Base-by-base conservation (phyloP, 2,797 vertebrate genomes). In the Spinibarbus caldwelli region DNA sequence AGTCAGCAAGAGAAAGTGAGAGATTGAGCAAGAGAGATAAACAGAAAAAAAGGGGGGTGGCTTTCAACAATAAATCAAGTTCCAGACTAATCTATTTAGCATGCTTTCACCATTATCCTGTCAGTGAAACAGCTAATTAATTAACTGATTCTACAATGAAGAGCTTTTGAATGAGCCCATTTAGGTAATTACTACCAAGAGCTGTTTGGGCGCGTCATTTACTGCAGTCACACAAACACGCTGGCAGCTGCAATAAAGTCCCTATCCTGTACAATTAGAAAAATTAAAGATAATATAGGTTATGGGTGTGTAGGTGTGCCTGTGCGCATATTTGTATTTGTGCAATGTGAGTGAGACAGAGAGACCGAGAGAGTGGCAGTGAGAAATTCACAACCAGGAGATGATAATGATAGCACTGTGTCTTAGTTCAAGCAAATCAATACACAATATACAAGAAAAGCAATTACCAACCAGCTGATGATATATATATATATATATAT, bases 81-180 rank as follows among this genome's bases (percentile, higher is more conserved):
- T 96, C 94, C 91, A 94, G 94, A 95, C 93, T 95, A 96, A 95
- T 96, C 97, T 96, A 97, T 98, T 97, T 98, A 98, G 97, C 97
- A 97, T 97, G 96, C 97, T 97, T 97, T 96, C 95, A 95, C 94
- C 95, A 94, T 96, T 93, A 96, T 97, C 96, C 97, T 97, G 97
- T 97, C 97, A 97, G 96, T 96, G 97, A 98, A 98, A 99, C 97
- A 97, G 96, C 97, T 98, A 98, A 99, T 98, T 98, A 98, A 98
- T 99, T 97, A 98, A 97, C 97, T 97, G 96, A 97, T 97, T 97
- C 97, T 87, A 95, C 96, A 96, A 97, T 97, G 97, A 97, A 97
- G 97, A 97, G 97, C 95, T 97, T 98, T 96, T 97, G 96, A 98
- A 98, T 97, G 96, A 96, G 95, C 96, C 96, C 96, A 96, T 97